Conservation (phyloP, 1,140 invertebrate genomes). For the Hirudo medicinalis region DNA sequence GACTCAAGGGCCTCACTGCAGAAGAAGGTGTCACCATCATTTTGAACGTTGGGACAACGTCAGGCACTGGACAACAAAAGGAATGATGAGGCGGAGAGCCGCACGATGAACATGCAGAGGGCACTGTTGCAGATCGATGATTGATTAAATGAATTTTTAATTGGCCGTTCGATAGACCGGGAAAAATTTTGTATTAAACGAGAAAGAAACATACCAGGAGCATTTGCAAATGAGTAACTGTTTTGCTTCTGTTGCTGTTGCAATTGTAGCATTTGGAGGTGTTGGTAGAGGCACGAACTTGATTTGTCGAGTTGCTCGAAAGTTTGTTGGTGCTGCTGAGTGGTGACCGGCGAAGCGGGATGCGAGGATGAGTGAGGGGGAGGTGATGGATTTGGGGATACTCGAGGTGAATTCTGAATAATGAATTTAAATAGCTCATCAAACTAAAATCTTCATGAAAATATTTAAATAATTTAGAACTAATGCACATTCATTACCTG, state of each 20-base stretch:
- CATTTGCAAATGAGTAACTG: constrained; percentile 11
- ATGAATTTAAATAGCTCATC: constrained; percentile 12
- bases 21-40: constrained; percentile 2
- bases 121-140: too few relatives aligned
- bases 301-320: constrained; percentile 20
- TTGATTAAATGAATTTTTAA: too few relatives aligned
- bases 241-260: constrained; percentile 32
- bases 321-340: constrained; percentile 21
- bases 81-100: too few relatives aligned
- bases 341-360: constrained; percentile 34
- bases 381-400: constrained; percentile 30
- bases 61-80: constrained; percentile 7
- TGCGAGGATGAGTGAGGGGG: constrained; percentile 29
- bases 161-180: too few relatives aligned
- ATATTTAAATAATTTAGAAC: not conserved
- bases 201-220: not conserved
- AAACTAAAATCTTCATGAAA: constrained; percentile 13
- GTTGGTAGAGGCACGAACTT: constrained; percentile 33
- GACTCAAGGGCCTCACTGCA: not conserved
- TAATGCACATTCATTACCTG: constrained; percentile 7
- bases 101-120: too few relatives aligned
- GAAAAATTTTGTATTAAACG: too few relatives aligned
- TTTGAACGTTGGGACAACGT: not conserved
- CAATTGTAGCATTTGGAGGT: constrained; percentile 43
- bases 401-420: constrained; percentile 24